Conservation (phyloP, 2,888 invertebrate genomes). For the Tholera decimalis region DNA sequence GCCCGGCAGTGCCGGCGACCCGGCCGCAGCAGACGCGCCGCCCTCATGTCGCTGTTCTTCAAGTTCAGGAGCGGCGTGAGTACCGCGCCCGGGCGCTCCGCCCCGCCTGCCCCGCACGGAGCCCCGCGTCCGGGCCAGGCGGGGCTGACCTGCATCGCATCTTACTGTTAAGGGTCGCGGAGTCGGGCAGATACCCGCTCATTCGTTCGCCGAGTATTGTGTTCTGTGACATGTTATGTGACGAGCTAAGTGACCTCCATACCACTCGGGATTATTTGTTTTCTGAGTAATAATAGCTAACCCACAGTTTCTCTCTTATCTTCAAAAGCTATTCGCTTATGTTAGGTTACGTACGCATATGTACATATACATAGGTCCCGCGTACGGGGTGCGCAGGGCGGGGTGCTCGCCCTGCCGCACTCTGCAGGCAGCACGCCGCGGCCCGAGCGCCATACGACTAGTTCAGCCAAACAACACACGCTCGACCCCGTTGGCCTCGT, state of each 20-base stretch:
- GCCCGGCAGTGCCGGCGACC: slow-evolving; percentile 74
- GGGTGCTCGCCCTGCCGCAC: neutral
- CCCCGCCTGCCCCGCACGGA: neutral
- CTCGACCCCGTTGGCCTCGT: no score
- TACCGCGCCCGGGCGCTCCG: slow-evolving; percentile 67
- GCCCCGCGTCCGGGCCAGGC: neutral
- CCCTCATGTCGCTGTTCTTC: slow-evolving; percentile 89
- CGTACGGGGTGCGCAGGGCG: slow-evolving; percentile 16
- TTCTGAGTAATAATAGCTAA: neutral
- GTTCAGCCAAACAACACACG: no score
- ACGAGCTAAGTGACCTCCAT: neutral
- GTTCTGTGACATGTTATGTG: slow-evolving; percentile 2
- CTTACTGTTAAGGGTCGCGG: neutral
- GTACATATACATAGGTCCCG: neutral
- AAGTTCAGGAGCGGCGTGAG: slow-evolving; percentile 90
- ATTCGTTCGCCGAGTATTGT: neutral
- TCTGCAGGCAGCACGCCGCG: no score
- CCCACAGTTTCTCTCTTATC: neutral
- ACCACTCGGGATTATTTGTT: slow-evolving; percentile 1
- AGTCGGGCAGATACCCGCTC: neutral
- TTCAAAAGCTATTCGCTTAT: neutral
- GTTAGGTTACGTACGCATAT: neutral
- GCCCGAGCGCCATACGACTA: no score
- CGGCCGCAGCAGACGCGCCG: slow-evolving; percentile 69
- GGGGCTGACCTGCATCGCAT: neutral